Base-by-base conservation (phyloP, 2,113 vertebrate species). In the Pterocles gutturalis region DNA sequence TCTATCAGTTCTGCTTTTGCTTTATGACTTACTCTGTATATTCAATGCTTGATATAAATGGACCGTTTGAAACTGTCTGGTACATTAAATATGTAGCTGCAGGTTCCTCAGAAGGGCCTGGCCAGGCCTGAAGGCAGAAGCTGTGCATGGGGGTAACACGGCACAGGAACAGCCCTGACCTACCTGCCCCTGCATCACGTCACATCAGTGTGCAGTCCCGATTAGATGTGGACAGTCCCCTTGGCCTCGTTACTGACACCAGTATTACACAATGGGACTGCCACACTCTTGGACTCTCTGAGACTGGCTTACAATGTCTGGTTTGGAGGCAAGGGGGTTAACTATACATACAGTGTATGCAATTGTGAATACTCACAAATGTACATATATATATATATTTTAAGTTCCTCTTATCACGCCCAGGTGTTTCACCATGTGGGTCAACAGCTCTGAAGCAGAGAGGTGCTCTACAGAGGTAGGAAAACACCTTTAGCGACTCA, bases 151-250 rank as follows among this genome's bases (percentile, higher is more conserved):
- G 38, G 14, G 17, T 66, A 51, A 10, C 43, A 5, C 0, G 3
- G 43, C 43, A 49, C 31, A 33, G 60, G 45, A 58, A 15, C 10
- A 67, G 36, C 38, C 19, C 79, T 48, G 33, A 38, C 12, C n/a
- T 8, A 6, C 54, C 38, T 13, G 16, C 8, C 41, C 17, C n/a
- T 48, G n/a, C 54, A 5, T 28, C 1, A 4, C 5, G 24, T 11
- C n/a, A 19, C 8, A 2, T 45, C 2, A 8, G 21, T 10, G 17
- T 15, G 31, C 31, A 5, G 15, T 24, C 38, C 38, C 1, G 0
- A 11, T 17, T 13, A n/a, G 38, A 25, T 9, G 28, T 19, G 25
- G 13, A 15, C 53, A 24, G 33, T 38, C 17, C 26, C 19, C 29
- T 60, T 13, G 48, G 54, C 38, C n/a, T 62, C 7, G 0, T 26